These are phyloP conservation scores for Oscheius sp. DNA, from an alignment of 2,888 invertebrate species.

Conservation along the genomic window DNA sequence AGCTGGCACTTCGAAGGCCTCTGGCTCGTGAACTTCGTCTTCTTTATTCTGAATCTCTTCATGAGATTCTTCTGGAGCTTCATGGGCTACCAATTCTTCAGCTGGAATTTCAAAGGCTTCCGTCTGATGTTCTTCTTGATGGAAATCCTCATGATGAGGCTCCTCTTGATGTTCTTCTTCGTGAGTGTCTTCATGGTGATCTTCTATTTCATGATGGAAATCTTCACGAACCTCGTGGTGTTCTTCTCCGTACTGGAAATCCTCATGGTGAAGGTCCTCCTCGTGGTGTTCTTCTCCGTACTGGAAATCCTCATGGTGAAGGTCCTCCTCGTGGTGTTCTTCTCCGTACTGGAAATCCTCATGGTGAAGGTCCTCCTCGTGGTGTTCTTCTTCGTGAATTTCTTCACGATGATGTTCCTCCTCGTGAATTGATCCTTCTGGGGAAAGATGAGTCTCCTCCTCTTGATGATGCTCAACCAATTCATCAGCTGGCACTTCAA, in stretches of 20 bases:
- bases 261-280: too few species aligned
- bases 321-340: background rate
- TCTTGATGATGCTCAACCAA: conserved; percentile 9
- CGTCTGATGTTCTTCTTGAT: background rate
- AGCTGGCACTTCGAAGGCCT: conserved; percentile 7
- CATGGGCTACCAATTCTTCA: conserved; percentile 4
- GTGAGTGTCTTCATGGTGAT: background rate
- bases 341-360: background rate
- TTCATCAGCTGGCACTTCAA: conserved; percentile 8
- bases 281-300: background rate
- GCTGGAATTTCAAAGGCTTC: conserved; percentile 11
- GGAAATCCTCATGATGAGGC: background rate
- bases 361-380: conserved; percentile 2
- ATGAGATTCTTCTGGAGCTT: background rate
- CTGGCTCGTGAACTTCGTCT: background rate
- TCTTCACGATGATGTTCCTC: background rate
- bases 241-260: background rate
- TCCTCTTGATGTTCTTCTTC: background rate
- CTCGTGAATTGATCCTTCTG: background rate
- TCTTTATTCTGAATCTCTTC: background rate
- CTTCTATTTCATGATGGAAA: background rate
- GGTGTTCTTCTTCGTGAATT: background rate
- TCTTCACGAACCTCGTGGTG: background rate
- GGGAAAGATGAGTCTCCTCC: background rate
- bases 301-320: background rate